Percentiles rank a stretch among this genome's conserved stretches.
Conservation (phyloP, 2,113 vertebrate genomes). For the Barbus barbus region DNA sequence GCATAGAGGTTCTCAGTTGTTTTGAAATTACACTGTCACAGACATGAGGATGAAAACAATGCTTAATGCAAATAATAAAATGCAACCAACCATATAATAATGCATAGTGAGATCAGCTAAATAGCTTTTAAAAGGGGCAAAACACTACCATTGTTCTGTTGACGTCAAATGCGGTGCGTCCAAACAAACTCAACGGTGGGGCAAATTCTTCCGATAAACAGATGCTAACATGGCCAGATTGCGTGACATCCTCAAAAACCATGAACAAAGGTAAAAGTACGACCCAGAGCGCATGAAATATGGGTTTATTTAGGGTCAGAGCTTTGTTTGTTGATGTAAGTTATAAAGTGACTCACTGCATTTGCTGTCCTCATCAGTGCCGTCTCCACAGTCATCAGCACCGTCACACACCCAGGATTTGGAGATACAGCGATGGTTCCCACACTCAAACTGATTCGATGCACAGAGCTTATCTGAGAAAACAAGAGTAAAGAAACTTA, state of each 20-base stretch:
- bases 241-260: not conserved
- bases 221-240: not conserved
- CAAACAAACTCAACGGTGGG: not conserved
- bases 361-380: slow-evolving; percentile 85
- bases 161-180: not conserved
- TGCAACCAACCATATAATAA: not conserved
- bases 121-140: not conserved
- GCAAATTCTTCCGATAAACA: not conserved
- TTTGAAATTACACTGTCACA: no score
- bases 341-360: slow-evolving; percentile 66
- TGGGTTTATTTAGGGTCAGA: no score
- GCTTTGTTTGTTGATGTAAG: not conserved
- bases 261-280: not conserved
- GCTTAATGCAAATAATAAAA: not conserved
- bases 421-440: slow-evolving; percentile 93
- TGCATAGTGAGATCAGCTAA: not conserved
- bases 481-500: not conserved
- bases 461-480: slow-evolving; percentile 89
- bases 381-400: slow-evolving; percentile 89
- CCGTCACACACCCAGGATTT: slow-evolving; percentile 94
- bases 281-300: not conserved
- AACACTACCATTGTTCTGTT: not conserved
- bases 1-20: no score
- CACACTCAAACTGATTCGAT: slow-evolving; percentile 89
- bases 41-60: not conserved